Conservation (phyloP, 1,140 invertebrate species). For the Phenacoccus solenopsis region DNA sequence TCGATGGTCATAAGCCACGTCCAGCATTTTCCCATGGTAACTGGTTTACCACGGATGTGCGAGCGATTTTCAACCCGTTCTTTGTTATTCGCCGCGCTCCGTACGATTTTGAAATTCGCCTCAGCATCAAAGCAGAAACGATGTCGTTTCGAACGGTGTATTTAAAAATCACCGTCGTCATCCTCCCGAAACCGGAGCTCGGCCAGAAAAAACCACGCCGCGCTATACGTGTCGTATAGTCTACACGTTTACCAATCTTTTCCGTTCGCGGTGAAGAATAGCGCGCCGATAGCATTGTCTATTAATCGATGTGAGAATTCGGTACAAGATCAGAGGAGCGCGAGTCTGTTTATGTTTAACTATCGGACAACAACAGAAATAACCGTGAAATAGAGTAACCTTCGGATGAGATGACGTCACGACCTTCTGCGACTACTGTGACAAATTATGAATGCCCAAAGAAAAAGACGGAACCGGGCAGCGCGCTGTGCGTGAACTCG, state of each 20-base stretch:
- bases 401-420: conserved; percentile 8
- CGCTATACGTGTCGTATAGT: not conserved
- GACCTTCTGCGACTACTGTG: conserved; percentile 8
- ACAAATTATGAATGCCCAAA: conserved; percentile 15
- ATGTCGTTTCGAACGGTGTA: too few relatives aligned
- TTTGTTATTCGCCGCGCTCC: too few relatives aligned
- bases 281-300: conserved; percentile 9
- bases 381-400: conserved; percentile 16
- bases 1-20: too few relatives aligned
- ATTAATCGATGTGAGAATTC: conserved; percentile 16
- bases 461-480: not conserved
- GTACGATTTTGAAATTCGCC: too few relatives aligned
- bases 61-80: too few relatives aligned
- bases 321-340: conserved; percentile 14
- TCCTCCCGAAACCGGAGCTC: too few relatives aligned
- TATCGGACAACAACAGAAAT: conserved; percentile 10
- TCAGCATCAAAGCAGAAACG: too few relatives aligned
- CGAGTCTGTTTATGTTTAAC: conserved; percentile 13
- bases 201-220: too few relatives aligned
- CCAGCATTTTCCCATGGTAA: too few relatives aligned
- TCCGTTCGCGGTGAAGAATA: not conserved
- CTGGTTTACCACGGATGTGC: too few relatives aligned
- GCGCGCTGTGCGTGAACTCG: too few relatives aligned
- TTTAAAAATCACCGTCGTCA: too few relatives aligned
- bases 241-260: not conserved